Percentiles rank a stretch among this genome's conserved stretches.
These are phyloP conservation scores for Goniozus legneri DNA, from an alignment of 1,140 invertebrate genomes.

Conservation along the genomic window DNA sequence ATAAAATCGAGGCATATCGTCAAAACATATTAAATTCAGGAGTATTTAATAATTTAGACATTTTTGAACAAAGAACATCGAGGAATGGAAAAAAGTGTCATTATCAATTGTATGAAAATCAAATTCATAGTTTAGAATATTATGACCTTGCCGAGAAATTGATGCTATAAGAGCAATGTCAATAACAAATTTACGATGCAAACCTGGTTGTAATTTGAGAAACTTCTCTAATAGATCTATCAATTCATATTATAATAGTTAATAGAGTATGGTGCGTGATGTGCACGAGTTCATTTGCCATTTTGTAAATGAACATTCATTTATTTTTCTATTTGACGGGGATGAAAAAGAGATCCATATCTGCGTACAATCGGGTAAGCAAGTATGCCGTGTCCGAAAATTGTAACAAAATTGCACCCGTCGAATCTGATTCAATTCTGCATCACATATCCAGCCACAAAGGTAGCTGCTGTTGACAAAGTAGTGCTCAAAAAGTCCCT, in stretches of 20 bases:
- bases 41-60: too few relatives aligned
- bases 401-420: too few relatives aligned
- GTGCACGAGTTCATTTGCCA: slow-evolving; percentile 30
- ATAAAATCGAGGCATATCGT: slow-evolving; percentile 32
- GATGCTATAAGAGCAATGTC: slow-evolving; percentile 22
- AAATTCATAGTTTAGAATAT: slow-evolving; percentile 22
- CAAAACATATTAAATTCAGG: slow-evolving; percentile 21
- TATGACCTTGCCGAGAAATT: slow-evolving; percentile 23
- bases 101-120: too few relatives aligned
- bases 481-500: too few relatives aligned
- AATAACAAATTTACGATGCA: slow-evolving; percentile 20
- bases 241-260: slow-evolving; percentile 10
- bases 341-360: too few relatives aligned
- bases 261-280: slow-evolving; percentile 22
- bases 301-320: slow-evolving; percentile 44
- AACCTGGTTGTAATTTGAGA: slow-evolving; percentile 21
- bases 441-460: slow-evolving; percentile 22
- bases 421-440: slow-evolving; percentile 28
- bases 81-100: too few relatives aligned
- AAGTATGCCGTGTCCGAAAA: too few relatives aligned
- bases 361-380: too few relatives aligned
- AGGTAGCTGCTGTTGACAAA: slow-evolving; percentile 15
- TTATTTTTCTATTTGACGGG: slow-evolving; percentile 44
- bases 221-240: slow-evolving; percentile 12
- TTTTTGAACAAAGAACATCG: too few relatives aligned